phyloP scores from a whole-genome alignment of 1,140 invertebrate genomes.

The Sarcophaga bullata region DNA sequence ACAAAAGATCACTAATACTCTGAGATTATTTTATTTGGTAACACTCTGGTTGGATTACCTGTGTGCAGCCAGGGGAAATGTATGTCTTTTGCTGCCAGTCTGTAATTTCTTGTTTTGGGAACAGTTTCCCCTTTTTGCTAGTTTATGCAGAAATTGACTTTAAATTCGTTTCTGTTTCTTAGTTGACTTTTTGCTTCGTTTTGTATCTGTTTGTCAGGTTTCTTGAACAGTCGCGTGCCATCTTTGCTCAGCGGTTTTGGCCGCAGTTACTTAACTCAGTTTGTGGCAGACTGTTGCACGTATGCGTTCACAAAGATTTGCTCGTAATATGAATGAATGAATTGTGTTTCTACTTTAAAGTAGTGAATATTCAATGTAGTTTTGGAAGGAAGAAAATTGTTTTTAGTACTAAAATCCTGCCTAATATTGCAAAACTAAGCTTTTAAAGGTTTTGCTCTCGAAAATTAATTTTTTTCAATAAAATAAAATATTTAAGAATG shows the following conservation, averaged over 20 bases:
- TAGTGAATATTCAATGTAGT: too few relatives aligned
- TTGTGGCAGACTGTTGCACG: too few relatives aligned
- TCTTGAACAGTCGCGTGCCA: slow-evolving; percentile 30
- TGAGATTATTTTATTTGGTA: not conserved
- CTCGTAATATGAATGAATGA: too few relatives aligned
- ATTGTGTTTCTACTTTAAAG: too few relatives aligned
- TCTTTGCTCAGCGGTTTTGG: slow-evolving; percentile 4
- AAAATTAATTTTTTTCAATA: too few relatives aligned
- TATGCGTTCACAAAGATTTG: too few relatives aligned
- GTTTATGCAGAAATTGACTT: slow-evolving; percentile 1
- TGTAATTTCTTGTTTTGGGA: not conserved
- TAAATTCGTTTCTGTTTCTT: not conserved
- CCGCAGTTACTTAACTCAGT: too few relatives aligned
- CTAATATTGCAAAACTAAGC: too few relatives aligned
- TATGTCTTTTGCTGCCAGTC: not conserved
- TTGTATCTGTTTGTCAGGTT: not conserved
- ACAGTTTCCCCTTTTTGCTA: not conserved
- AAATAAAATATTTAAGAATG: too few relatives aligned
- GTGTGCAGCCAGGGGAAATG: not conserved
- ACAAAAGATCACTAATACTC: not conserved
- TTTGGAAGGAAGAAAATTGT: too few relatives aligned
- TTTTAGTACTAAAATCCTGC: too few relatives aligned
- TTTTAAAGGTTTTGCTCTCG: too few relatives aligned
- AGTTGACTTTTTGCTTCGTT: not conserved
- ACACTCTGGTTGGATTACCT: not conserved